Conservation (phyloP, 2,888 invertebrate genomes). For the Melieria crassipennis region DNA sequence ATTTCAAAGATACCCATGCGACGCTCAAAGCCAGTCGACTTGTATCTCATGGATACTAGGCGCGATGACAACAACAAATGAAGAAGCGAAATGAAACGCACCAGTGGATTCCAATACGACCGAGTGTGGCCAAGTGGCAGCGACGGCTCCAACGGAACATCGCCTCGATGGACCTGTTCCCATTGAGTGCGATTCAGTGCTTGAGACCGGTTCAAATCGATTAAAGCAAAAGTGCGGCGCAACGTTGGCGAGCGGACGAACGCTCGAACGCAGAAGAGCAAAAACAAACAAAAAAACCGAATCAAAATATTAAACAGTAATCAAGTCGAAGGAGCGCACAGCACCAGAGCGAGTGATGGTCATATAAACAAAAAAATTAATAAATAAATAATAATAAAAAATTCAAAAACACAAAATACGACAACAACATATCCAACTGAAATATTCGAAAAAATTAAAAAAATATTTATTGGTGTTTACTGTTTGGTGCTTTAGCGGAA, state of each 20-base stretch:
- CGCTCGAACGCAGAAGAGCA: conserved; percentile 9
- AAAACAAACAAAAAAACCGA: not conserved
- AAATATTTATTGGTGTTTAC: conserved; percentile 17
- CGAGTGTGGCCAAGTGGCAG: too few relatives aligned
- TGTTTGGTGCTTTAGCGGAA: not conserved
- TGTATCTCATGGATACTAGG: too few relatives aligned
- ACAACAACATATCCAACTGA: not conserved
- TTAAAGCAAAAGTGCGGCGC: conserved; percentile 44
- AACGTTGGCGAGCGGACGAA: conserved; percentile 35
- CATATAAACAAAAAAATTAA: not conserved
- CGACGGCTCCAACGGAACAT: conserved; percentile 4
- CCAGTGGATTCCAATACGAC: not conserved
- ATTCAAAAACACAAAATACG: not conserved
- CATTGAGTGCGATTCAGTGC: conserved; percentile 59
- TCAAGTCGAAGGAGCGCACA: not conserved
- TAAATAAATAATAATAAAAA: not conserved
- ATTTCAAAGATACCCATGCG: too few relatives aligned
- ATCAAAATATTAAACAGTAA: not conserved
- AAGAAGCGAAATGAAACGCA: conserved; percentile 6
- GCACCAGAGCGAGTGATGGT: conserved; percentile 2
- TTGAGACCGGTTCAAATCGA: conserved; percentile 61
- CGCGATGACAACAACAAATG: not conserved
- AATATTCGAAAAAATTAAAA: conserved; percentile 1
- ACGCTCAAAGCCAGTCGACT: too few relatives aligned
- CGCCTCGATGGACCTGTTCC: conserved; percentile 53